Evolutionary conservation across 2,113 vertebrate species (phyloP).

Genomic region (Hucho hucho): DNA sequence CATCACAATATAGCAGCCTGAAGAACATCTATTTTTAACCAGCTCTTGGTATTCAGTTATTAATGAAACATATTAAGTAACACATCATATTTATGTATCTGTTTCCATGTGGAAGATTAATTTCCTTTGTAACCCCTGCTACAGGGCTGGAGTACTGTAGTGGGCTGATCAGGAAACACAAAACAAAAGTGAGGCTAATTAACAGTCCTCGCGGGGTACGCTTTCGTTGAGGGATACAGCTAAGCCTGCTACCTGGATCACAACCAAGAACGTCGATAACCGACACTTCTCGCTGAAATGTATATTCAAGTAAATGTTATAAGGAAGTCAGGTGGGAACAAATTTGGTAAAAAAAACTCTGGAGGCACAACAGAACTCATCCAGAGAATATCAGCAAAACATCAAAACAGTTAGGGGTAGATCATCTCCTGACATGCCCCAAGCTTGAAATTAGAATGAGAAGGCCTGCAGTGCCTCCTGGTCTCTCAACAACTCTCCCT

Average conservation of each 20-base stretch:
- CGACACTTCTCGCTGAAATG: background rate
- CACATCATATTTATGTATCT: constrained; percentile 18
- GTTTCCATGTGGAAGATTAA: constrained; percentile 23
- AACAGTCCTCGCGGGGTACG: background rate
- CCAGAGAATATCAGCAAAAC: no score
- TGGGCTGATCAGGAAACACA: background rate
- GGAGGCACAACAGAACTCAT: background rate
- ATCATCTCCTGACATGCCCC: background rate
- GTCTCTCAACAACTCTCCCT: no score
- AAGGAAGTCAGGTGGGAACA: background rate
- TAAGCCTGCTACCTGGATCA: background rate
- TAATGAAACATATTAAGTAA: constrained; percentile 39
- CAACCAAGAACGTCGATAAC: background rate
- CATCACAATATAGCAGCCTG: background rate
- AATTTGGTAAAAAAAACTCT: background rate
- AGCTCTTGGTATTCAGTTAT: constrained; percentile 26
- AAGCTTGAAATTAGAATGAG: background rate
- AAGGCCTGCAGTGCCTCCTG: no score
- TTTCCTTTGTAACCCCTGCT: constrained; percentile 30
- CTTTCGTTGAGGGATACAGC: background rate
- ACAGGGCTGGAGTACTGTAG: constrained; percentile 5
- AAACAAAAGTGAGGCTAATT: background rate
- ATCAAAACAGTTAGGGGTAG: no score
- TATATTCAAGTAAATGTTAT: background rate
- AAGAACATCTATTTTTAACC: constrained; percentile 26